Percentiles rank a stretch among this genome's conserved stretches.
These are phyloP conservation scores for Puffinus mauretanicus DNA, from an alignment of 2,113 vertebrate genomes.

Conservation along the genomic window DNA sequence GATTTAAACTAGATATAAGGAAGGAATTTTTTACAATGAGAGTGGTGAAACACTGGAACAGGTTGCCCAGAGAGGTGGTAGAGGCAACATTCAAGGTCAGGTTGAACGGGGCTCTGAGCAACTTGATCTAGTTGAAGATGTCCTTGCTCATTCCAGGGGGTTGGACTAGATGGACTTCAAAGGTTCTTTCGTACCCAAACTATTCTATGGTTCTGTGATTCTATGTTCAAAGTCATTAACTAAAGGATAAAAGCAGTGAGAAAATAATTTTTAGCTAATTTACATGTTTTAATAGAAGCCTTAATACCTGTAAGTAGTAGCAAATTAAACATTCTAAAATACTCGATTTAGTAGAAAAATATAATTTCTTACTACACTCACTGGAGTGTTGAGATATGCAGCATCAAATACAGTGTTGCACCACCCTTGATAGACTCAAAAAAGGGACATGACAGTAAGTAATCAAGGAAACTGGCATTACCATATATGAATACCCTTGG, in stretches of 20 bases:
- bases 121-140: no score
- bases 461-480: not conserved
- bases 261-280: not conserved
- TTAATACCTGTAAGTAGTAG: not conserved
- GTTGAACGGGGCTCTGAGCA: no score
- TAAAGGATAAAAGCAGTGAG: not conserved
- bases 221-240: not conserved
- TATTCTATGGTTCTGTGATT: no score
- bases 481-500: not conserved
- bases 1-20: no score
- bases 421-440: not conserved
- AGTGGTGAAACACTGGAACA: no score
- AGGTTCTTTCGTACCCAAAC: no score
- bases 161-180: no score
- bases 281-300: not conserved
- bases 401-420: not conserved
- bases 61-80: no score
- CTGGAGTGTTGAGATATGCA: not conserved
- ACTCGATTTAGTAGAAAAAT: not conserved
- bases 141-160: no score
- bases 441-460: not conserved
- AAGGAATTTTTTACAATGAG: no score
- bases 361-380: not conserved
- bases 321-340: not conserved
- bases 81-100: no score